Evolutionary conservation across 1,140 invertebrate genomes (phyloP), one percentile per base, ranked within the genome.

Genomic region (Bombus waltoni): DNA sequence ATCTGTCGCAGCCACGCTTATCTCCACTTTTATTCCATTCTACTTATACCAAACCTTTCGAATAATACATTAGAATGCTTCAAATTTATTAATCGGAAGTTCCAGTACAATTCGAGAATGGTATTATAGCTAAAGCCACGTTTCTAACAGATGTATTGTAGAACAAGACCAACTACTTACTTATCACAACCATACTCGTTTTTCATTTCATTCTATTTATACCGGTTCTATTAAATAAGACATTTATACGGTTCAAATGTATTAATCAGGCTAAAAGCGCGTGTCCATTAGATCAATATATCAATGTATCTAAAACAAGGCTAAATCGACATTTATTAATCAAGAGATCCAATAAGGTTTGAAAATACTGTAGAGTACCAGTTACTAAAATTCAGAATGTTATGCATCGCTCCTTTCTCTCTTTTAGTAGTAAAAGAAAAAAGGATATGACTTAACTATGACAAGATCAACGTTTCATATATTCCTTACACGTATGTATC

Each of bases 1-100:
- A 85, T 38, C 76, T 15, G 57, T 57, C 44, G 47, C 40, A 71
- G 25, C n/a, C 35, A 72, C 25, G 35, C 18, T 79, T 65, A 73
- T 65, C 57, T 53, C 25, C 11, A 25, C 42, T n/a, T 53, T 44
- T 28, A 35, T 80, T 71, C 9, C 5, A 57, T 18, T 32, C 40
- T 25, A 75, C 3, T 35, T 22, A 15, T 8, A 75, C 1, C 25
- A 3, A 32, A n/a, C 44, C 15, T 22, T 35, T 11, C 11, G 25
- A 32, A 40, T 22, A 38, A 66, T 74, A 53, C 42, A 8, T 57
- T 35, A 28, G 28, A 13, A 15, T 9, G 10, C n/a, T 35, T 57
- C 32, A 25, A 6, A 57, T 57, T 75, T 75, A 57, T 57, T 57
- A 75, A 38, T 35, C 18, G 35, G 35, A 9, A 38, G 32, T 53